Percentiles rank a stretch among this genome's conserved stretches.
Evolutionary conservation across 2,888 invertebrate species (phyloP).

Genomic region (Galeruca laticollis): DNA sequence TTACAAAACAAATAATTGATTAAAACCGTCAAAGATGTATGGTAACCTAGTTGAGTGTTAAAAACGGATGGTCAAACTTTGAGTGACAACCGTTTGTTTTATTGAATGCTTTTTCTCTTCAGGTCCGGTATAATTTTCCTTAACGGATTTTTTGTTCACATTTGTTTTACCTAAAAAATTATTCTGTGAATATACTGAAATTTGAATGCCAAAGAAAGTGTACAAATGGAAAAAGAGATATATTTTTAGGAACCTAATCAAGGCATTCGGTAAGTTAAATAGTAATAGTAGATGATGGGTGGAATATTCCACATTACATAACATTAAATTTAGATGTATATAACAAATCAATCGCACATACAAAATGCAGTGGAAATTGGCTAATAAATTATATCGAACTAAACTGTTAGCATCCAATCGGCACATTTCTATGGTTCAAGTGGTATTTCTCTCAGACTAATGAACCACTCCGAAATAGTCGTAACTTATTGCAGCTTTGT

Average conservation of each 20-base stretch:
- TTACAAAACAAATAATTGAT: slow-evolving; percentile 34
- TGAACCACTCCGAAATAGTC: neutral
- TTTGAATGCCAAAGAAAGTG: too few relatives aligned
- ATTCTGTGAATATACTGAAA: too few relatives aligned
- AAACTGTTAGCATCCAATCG: neutral
- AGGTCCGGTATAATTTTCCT: neutral
- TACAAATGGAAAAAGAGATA: too few relatives aligned
- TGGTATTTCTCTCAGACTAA: neutral
- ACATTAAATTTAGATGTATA: too few relatives aligned
- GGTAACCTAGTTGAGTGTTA: slow-evolving; percentile 19
- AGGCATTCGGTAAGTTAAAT: too few relatives aligned
- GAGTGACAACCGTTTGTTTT: slow-evolving; percentile 11
- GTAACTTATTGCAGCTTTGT: neutral
- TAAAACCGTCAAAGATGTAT: slow-evolving; percentile 15
- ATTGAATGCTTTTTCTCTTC: slow-evolving; percentile 16
- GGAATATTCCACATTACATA: too few relatives aligned
- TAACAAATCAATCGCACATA: neutral
- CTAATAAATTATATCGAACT: neutral
- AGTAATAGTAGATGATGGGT: too few relatives aligned
- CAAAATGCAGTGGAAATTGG: neutral
- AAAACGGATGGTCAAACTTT: slow-evolving; percentile 18
- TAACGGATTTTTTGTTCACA: neutral
- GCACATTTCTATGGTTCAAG: too few relatives aligned
- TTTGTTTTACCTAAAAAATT: too few relatives aligned
- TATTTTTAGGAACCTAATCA: too few relatives aligned